Base-by-base conservation (phyloP, 2,113 vertebrate genomes). In the Bambusicola thoracicus region DNA sequence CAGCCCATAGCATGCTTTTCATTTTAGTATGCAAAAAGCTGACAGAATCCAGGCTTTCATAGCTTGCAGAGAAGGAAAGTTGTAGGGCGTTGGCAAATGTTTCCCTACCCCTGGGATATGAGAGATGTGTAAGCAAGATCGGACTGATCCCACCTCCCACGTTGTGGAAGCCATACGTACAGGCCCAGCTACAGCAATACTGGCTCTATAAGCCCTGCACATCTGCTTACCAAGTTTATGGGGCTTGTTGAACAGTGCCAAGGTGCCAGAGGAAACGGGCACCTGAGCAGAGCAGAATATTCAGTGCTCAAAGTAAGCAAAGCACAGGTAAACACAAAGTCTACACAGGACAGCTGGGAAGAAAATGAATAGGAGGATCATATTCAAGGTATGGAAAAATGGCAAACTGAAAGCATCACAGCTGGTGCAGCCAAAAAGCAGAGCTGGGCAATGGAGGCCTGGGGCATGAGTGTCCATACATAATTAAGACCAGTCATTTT, bases 121-220 rank as follows among this genome's bases (percentile, higher is more conserved):
- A 88, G 58, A 40, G 77, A 72, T 89, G 24, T 34, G 49, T 53
- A 80, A 89, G 58, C 36, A 56, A 59, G 59, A 58, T 73, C 76
- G 1, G 49, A 81, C 25, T 20, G 74, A 79, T 79, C 36, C 67
- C 67, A 56, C 48, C 78, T 76, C 43, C 77, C 70, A 66, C 8
- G 1, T 55, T 0, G 2, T 46, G 68, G 55, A 74, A 93, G 38
- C 7, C 13, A 0, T 3, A n/a, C 1, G 5, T 20, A 11, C 11
- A 27, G 62, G 15, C 43, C 43, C 48, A 55, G 41, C 13, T 46
- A 62, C 0, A n/a, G 85, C 32, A 38, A 34, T 7, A 7, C 1
- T 32, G 69, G 75, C 48, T 86, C 51, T 24, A 1, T 10, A 19
- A 48, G 58, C 27, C 83, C 61, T 30, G 65, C n/a, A 40, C 66